phyloP scores from a whole-genome alignment of 2,113 vertebrate genomes.

The Rhabdomys dilectus region DNA sequence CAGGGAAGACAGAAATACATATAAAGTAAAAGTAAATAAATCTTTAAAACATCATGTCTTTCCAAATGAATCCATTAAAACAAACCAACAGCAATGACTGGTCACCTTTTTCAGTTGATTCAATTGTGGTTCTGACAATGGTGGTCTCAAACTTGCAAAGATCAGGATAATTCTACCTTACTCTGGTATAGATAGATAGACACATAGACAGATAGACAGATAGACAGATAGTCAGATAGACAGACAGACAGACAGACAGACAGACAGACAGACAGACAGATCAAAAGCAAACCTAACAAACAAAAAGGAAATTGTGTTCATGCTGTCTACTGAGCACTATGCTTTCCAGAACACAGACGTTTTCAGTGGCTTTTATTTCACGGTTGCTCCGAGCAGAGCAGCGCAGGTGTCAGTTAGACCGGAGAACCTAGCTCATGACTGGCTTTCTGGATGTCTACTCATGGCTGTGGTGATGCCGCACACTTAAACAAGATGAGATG shows the following conservation, averaged over 20 bases:
- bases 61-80: not conserved
- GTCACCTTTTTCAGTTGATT: no score
- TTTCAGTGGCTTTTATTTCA: not conserved
- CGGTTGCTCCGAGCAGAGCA: not conserved
- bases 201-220: no score
- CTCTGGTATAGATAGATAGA: no score
- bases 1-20: not conserved
- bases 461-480: not conserved
- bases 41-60: not conserved
- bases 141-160: not conserved
- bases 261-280: not conserved
- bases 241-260: no score
- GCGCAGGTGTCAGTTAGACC: not conserved
- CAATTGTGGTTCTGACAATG: no score
- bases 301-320: not conserved
- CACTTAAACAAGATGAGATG: not conserved
- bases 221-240: no score
- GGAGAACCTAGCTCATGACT: not conserved
- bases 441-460: not conserved
- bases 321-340: not conserved
- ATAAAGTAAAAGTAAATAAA: not conserved
- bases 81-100: not conserved
- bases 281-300: not conserved
- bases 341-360: not conserved
- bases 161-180: not conserved